Conservation (phyloP, 2,888 invertebrate species). For the Erynnis tages region DNA sequence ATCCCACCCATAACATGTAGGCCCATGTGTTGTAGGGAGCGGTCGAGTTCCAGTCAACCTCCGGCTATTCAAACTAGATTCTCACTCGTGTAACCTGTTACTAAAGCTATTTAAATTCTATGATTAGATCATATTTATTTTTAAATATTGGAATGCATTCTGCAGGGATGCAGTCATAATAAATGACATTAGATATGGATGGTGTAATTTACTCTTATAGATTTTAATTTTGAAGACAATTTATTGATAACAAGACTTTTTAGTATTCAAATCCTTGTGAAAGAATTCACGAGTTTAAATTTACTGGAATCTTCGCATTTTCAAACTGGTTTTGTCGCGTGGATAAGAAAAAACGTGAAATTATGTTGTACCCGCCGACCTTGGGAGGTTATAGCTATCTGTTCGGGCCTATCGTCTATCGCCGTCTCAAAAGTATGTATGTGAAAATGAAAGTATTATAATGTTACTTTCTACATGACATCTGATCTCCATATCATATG, state of each 20-base stretch:
- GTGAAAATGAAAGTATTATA: slow-evolving; percentile 47
- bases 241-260: too few species aligned
- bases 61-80: slow-evolving; percentile 9
- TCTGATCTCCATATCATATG: slow-evolving; percentile 11
- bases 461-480: slow-evolving; percentile 27
- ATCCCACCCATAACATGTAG: not conserved
- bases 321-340: slow-evolving; percentile 42
- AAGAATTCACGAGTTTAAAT: not conserved
- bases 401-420: slow-evolving; percentile 34
- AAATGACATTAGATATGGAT: too few species aligned
- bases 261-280: too few species aligned
- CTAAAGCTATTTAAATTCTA: not conserved
- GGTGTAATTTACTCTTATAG: too few species aligned
- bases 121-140: slow-evolving; percentile 4
- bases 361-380: slow-evolving; percentile 50
- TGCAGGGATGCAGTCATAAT: not conserved
- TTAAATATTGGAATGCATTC: not conserved
- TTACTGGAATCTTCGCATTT: slow-evolving; percentile 14
- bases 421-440: slow-evolving; percentile 15
- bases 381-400: slow-evolving; percentile 40
- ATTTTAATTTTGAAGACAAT: too few species aligned
- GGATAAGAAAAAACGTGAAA: slow-evolving; percentile 40
- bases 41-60: not conserved
- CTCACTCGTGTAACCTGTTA: slow-evolving; percentile 2
- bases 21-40: not conserved